Evolutionary conservation across 2,888 invertebrate species (phyloP).

Genomic region (Heliconius aoede): DNA sequence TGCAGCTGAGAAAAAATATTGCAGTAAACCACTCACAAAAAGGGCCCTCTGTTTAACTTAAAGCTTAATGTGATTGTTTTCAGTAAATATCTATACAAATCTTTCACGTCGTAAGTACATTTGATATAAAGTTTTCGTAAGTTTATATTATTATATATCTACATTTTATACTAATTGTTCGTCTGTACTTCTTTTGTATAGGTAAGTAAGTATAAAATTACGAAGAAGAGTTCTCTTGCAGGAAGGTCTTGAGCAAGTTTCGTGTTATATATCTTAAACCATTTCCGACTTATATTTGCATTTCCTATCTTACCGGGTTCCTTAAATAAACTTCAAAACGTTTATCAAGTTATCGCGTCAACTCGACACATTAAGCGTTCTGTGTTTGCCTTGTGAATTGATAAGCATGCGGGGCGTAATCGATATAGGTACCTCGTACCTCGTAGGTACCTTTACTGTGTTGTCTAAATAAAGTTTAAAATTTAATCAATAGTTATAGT

Average conservation of each 20-base stretch:
- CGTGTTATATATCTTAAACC: conserved; percentile 21
- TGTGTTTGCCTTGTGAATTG: conserved; percentile 61
- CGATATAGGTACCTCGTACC: conserved; percentile 50
- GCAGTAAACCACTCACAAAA: background rate
- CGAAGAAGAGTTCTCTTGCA: background rate
- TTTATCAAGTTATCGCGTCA: conserved; percentile 51
- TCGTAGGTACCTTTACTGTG: background rate
- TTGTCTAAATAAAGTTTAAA: conserved; percentile 16
- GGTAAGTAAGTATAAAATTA: background rate
- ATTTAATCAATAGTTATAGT: background rate
- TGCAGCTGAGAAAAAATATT: too few species aligned
- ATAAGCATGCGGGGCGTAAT: conserved; percentile 62
- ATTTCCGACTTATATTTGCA: conserved; percentile 43
- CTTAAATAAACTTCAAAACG: conserved; percentile 51
- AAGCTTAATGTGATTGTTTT: background rate
- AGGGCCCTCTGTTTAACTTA: background rate
- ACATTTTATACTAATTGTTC: background rate
- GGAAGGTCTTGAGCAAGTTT: conserved; percentile 15
- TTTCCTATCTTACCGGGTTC: conserved; percentile 48
- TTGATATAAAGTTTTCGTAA: background rate
- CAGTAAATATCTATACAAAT: background rate
- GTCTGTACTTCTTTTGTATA: background rate
- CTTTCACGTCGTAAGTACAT: too few species aligned
- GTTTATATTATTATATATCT: background rate
- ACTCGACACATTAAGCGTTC: conserved; percentile 52